A percentile compares a stretch with the other conserved stretches of the same genome.
These are phyloP conservation scores for Conopomorpha cramerella DNA, from an alignment of 1,140 invertebrate species.

Conservation along the genomic window DNA sequence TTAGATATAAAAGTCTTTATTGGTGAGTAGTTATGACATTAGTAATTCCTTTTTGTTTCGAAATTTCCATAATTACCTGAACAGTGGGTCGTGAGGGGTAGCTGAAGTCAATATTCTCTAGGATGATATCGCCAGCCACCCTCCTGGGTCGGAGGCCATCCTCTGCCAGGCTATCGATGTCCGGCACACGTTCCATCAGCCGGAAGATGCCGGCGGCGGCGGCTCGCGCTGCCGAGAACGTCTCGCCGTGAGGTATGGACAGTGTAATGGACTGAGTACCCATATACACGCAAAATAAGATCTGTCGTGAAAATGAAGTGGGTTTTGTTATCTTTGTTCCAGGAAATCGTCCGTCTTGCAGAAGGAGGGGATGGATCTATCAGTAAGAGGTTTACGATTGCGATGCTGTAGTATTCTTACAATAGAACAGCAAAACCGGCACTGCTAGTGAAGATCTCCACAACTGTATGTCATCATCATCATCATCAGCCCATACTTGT, in stretches of 20 bases:
- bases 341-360: neutral
- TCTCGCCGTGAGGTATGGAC: constrained; percentile 71
- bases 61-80: too few species aligned
- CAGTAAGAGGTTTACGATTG: neutral
- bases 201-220: constrained; percentile 74
- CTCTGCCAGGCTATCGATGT: constrained; percentile 68
- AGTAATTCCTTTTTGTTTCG: too few species aligned
- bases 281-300: constrained; percentile 73
- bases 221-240: constrained; percentile 70
- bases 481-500: too few species aligned
- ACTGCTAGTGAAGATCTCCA: too few species aligned
- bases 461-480: too few species aligned
- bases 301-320: constrained; percentile 49
- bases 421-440: neutral
- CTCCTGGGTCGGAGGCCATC: constrained; percentile 63
- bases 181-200: constrained; percentile 71
- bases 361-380: neutral
- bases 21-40: too few species aligned
- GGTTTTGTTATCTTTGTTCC: too few species aligned
- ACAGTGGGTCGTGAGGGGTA: constrained; percentile 77
- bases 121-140: constrained; percentile 67
- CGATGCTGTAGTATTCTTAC: neutral
- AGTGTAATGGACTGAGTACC: constrained; percentile 75
- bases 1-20: too few species aligned
- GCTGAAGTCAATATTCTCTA: constrained; percentile 69